phyloP scores from a whole-genome alignment of 92 coral and sea anemone genomes.

The Blastomussa wellsi region DNA sequence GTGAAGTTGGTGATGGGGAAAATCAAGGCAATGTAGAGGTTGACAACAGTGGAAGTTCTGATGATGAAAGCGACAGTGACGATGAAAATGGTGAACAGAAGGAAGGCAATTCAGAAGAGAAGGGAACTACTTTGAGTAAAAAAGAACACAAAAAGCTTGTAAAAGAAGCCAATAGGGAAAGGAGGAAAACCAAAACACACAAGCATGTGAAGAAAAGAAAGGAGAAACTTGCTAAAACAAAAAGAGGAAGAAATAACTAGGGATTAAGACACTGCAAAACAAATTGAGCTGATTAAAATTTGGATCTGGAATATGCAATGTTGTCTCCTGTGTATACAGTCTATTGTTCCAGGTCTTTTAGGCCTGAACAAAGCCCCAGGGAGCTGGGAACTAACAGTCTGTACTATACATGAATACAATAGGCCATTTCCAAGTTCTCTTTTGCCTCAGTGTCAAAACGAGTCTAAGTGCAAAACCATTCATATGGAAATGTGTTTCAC shows the following conservation, averaged over 20 bases:
- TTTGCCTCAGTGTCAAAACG: too few relatives aligned
- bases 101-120: conserved; percentile 41
- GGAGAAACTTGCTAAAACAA: conserved; percentile 88
- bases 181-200: conserved; percentile 85
- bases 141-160: conserved; percentile 92
- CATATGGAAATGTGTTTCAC: too few relatives aligned
- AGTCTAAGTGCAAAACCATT: too few relatives aligned
- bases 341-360: too few relatives aligned
- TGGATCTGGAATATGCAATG: too few relatives aligned
- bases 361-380: too few relatives aligned
- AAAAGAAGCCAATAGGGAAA: conserved; percentile 93
- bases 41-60: conserved; percentile 19
- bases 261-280: too few relatives aligned
- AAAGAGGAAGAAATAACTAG: conserved; percentile 77
- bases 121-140: conserved; percentile 49
- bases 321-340: too few relatives aligned
- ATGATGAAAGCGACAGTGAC: conserved; percentile 53
- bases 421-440: too few relatives aligned
- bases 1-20: neutral
- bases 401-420: too few relatives aligned
- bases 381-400: too few relatives aligned
- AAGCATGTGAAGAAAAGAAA: conserved; percentile 96
- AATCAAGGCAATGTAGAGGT: neutral
- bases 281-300: too few relatives aligned
- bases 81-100: conserved; percentile 54